Conservation (phyloP, 2,797 vertebrate species). For the Poeciliopsis infans region DNA sequence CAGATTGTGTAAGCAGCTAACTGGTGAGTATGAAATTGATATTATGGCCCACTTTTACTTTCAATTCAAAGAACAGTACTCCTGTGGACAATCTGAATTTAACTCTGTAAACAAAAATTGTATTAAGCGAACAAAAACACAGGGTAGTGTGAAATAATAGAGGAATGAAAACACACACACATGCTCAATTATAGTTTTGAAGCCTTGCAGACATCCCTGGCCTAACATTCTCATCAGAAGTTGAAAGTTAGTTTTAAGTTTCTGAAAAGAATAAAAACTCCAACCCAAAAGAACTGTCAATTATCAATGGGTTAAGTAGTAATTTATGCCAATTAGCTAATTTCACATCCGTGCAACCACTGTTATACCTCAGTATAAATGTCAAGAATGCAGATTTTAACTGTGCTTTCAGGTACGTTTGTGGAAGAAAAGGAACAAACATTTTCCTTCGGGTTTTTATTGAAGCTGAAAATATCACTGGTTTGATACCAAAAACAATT, state of each 20-base stretch:
- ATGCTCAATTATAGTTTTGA: not conserved
- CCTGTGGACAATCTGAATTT: not conserved
- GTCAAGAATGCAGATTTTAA: not conserved
- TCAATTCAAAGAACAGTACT: not conserved
- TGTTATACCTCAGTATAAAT: not conserved
- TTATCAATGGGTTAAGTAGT: not conserved
- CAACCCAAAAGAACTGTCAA: not conserved
- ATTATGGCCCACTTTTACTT: not conserved
- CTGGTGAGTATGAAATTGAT: not conserved
- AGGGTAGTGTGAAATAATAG: not conserved
- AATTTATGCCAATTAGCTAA: not conserved
- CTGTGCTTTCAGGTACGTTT: not conserved
- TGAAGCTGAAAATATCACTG: conserved; percentile 69
- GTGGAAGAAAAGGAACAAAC: not conserved
- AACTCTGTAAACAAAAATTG: not conserved
- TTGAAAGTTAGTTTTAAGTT: not conserved
- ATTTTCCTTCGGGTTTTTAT: conserved; percentile 47
- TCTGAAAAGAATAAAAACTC: not conserved
- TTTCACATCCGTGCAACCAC: not conserved
- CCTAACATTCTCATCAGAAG: not conserved
- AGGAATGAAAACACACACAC: not conserved
- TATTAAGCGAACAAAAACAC: not conserved
- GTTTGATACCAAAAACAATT: conserved; percentile 64
- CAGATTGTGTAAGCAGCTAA: not conserved
- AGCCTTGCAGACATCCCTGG: not conserved